phyloP scores from a whole-genome alignment of 1,140 invertebrate genomes.

The Elymnias hypermnestra region DNA sequence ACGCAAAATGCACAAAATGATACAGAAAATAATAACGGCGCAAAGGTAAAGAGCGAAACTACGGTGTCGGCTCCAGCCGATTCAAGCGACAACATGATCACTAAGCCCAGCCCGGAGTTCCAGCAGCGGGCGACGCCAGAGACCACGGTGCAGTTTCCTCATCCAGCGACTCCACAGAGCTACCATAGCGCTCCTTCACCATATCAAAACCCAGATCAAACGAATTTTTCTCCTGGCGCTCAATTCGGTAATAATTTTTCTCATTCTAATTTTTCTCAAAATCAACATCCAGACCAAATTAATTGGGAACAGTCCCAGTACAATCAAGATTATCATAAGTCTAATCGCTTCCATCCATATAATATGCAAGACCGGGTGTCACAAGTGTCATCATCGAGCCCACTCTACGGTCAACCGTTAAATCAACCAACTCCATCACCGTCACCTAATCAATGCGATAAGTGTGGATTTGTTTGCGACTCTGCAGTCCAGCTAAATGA shows the following conservation, averaged over 20 bases:
- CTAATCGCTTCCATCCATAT: conserved; percentile 74
- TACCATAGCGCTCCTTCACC: conserved; percentile 78
- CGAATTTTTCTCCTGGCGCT: conserved; percentile 74
- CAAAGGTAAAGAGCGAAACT: conserved; percentile 72
- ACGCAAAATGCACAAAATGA: conserved; percentile 78
- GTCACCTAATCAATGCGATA: conserved; percentile 85
- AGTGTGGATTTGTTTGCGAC: conserved; percentile 86
- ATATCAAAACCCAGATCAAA: conserved; percentile 77
- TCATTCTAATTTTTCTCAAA: conserved; percentile 72
- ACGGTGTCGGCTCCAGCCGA: conserved; percentile 78
- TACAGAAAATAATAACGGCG: conserved; percentile 82
- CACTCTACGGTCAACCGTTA: conserved; percentile 76
- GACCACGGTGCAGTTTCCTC: conserved; percentile 72
- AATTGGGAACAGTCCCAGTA: conserved; percentile 73
- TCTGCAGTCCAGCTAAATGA: conserved; percentile 82
- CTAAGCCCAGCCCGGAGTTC: conserved; percentile 77
- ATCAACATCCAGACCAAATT: conserved; percentile 60
- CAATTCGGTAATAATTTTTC: conserved; percentile 70
- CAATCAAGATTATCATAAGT: conserved; percentile 73
- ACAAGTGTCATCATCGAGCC: conserved; percentile 80
- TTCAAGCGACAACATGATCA: conserved; percentile 78
- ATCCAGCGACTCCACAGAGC: conserved; percentile 78
- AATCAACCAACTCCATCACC: conserved; percentile 78
- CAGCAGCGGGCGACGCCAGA: conserved; percentile 76
- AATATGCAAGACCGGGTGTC: conserved; percentile 71